A percentile compares a stretch with the other conserved stretches of the same genome.
phyloP scores from a whole-genome alignment of 2,113 vertebrate genomes.

The Egretta garzetta region DNA sequence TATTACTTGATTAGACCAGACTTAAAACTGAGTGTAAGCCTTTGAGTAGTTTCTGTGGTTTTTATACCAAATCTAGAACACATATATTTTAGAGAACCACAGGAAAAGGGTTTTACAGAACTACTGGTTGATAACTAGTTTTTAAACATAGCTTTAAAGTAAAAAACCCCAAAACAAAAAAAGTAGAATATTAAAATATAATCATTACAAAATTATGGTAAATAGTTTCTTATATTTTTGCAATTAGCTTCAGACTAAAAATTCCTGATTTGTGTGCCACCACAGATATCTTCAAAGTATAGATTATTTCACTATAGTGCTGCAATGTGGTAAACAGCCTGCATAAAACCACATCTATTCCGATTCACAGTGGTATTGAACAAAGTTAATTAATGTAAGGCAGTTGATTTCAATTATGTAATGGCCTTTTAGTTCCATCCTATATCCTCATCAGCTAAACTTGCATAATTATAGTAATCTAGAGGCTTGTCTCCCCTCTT shows the following conservation, averaged over 20 bases:
- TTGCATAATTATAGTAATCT: background rate
- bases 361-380: background rate
- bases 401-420: background rate
- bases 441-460: background rate
- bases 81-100: background rate
- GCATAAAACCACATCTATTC: background rate
- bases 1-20: background rate
- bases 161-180: background rate
- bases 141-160: background rate
- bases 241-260: background rate
- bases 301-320: background rate
- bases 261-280: background rate
- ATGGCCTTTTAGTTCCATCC: background rate
- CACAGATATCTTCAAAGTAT: background rate
- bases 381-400: background rate
- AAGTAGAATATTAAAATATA: background rate
- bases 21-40: background rate
- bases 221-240: background rate
- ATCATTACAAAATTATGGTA: background rate
- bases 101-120: background rate
- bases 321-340: background rate
- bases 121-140: background rate
- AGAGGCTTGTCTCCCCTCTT: background rate
- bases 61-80: background rate
- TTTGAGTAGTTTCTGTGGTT: background rate